Conservation (phyloP, 2,113 vertebrate genomes). For the Xerus inauris region DNA sequence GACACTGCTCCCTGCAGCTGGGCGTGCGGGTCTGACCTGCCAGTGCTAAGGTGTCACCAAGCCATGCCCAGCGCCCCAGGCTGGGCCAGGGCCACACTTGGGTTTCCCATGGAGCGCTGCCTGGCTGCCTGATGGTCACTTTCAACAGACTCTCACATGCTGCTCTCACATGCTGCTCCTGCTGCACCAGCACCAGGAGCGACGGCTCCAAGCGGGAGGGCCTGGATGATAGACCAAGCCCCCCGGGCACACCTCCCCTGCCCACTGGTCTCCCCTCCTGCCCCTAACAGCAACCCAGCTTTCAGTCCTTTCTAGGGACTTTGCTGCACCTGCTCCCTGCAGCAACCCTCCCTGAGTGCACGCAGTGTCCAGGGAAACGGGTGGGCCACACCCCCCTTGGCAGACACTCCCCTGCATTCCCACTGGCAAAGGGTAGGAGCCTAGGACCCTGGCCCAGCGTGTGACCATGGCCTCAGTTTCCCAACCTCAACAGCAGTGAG, state of each 20-base stretch:
- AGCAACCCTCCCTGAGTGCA: not conserved
- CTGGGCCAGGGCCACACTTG: not conserved
- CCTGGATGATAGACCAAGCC: not conserved
- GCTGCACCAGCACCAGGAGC: too few relatives aligned
- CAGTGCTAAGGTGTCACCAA: not conserved
- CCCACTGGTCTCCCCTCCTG: not conserved
- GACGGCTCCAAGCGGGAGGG: not conserved
- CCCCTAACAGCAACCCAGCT: too few relatives aligned
- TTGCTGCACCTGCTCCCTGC: accelerated
- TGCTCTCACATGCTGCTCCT: too few relatives aligned
- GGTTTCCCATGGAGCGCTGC: not conserved
- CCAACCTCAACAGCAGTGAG: not conserved
- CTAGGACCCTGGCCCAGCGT: accelerated
- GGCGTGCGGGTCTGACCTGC: not conserved
- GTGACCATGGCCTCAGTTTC: not conserved
- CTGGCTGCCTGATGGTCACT: not conserved
- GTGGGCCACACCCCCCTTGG: accelerated
- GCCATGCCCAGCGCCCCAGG: not conserved
- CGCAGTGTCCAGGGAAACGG: accelerated
- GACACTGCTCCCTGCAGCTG: accelerated
- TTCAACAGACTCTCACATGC: accelerated
- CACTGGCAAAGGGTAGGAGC: not conserved
- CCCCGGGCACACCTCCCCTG: accelerated
- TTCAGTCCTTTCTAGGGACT: not conserved
- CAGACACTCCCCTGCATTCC: not conserved